Conservation (phyloP, 92 coral and sea anemone genomes). For the Phenganax subtilis region DNA sequence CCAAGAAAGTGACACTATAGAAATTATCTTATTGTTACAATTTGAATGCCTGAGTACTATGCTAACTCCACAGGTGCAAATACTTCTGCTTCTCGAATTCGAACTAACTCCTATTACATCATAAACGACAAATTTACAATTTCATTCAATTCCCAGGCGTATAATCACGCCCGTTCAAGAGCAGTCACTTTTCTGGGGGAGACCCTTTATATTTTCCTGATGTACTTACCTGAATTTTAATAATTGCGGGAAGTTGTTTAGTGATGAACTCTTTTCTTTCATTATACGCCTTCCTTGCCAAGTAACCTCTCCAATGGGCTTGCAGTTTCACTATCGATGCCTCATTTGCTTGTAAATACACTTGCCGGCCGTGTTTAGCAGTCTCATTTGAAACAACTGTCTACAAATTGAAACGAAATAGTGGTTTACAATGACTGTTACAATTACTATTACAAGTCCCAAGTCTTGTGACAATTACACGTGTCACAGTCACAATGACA, state of each 20-base stretch:
- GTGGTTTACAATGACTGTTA: too few relatives aligned
- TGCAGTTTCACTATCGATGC: slow-evolving; percentile 79
- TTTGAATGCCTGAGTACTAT: too few relatives aligned
- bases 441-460: too few relatives aligned
- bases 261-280: slow-evolving; percentile 70
- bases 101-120: too few relatives aligned
- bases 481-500: background rate
- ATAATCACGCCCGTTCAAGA: too few relatives aligned
- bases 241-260: slow-evolving; percentile 93
- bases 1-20: too few relatives aligned
- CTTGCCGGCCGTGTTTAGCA: slow-evolving; percentile 87
- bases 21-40: too few relatives aligned
- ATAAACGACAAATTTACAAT: too few relatives aligned
- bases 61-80: too few relatives aligned
- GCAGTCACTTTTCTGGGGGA: too few relatives aligned
- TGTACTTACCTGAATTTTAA: slow-evolving; percentile 75
- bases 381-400: slow-evolving; percentile 80
- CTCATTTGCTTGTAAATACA: slow-evolving; percentile 84
- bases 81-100: too few relatives aligned
- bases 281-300: slow-evolving; percentile 72
- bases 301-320: slow-evolving; percentile 87
- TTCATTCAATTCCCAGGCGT: too few relatives aligned
- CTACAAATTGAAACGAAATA: slow-evolving; percentile 40
- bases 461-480: background rate
- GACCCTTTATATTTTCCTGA: background rate